Base-by-base conservation (phyloP, 2,113 vertebrate genomes). In the Rattus rattus region DNA sequence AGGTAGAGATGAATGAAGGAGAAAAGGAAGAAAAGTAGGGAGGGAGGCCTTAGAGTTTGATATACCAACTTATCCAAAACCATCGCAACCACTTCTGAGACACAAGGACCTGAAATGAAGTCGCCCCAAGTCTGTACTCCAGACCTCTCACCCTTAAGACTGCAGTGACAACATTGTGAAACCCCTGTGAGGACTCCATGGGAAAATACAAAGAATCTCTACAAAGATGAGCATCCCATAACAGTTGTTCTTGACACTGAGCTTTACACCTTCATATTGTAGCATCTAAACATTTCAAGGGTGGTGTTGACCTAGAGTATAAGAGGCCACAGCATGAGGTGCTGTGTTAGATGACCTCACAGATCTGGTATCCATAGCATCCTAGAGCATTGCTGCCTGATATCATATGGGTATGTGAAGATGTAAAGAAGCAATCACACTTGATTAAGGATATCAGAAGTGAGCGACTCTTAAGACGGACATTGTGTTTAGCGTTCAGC, bases 331-430 rank as follows among this genome's bases (percentile, higher is more conserved):
- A 85, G 26, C 30, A 92, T 28, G 87, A 91, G 33, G 16, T 67
- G 65, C 20, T 22, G 39, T 72, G 26, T 86, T 13, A 56, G n/a
- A 65, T n/a, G n/a, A 65, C 0, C 14, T 17, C 49, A 36, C 4
- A 7, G 1, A 3, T 2, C 13, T 47, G n/a, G 22, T 8, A 26
- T 67, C n/a, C 5, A 13, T 14, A 13, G 47, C 19, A 20, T 3
- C 28, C 30, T 28, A 33, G 33, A 14, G 36, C 26, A 39, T 36
- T 49, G 7, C 30, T 72, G 61, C 67, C 49, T 95, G n/a, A 1
- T 14, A 11, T 3, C 2, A 30, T 17, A 52, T 24, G 33, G 24
- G 22, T 75, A 33, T 72, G 1, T 59, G 33, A 88, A 10, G 52
- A 26, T 72, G 1, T 59, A 39, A 88, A 10, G 52, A 59, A 80